Percentiles rank a stretch among this genome's conserved stretches.
Conservation (phyloP, 1,140 invertebrate genomes). For the Eufriesea mexicana region DNA sequence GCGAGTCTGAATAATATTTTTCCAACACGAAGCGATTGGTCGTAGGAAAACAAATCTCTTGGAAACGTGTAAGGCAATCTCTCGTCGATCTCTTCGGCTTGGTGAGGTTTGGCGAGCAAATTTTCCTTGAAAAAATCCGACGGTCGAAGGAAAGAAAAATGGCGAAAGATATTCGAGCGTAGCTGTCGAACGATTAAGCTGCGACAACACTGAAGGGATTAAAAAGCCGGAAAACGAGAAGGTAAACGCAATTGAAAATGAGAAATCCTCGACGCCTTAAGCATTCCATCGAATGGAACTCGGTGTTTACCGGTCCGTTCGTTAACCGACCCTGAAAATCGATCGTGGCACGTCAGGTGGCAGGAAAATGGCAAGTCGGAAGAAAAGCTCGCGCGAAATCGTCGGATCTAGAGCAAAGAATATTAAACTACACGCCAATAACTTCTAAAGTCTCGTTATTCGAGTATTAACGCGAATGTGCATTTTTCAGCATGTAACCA, state of each 20-base stretch:
- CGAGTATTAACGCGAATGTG: too few species aligned
- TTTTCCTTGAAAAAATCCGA: background rate
- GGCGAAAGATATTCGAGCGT: background rate
- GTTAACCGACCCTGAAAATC: conserved; percentile 2
- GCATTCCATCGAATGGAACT: background rate
- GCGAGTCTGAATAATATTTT: too few species aligned
- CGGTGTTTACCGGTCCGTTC: conserved; percentile 12
- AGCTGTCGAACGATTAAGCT: conserved; percentile 20
- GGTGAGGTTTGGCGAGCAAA: background rate
- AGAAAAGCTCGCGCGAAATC: background rate
- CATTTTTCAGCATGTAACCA: too few species aligned
- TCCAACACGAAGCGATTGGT: background rate
- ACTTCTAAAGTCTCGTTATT: too few species aligned
- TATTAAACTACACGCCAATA: background rate
- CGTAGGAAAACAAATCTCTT: background rate
- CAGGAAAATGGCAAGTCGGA: background rate
- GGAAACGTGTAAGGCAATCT: background rate
- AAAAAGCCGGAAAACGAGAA: conserved; percentile 12
- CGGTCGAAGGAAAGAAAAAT: too few species aligned
- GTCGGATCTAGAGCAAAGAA: background rate
- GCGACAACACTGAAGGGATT: conserved; percentile 6
- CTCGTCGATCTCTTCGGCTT: background rate
- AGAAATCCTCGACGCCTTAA: background rate
- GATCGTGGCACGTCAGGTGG: background rate
- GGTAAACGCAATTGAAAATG: conserved; percentile 26